Evolutionary conservation across 2,797 vertebrate species (phyloP).

Genomic region (Oceanodroma leucorhoa): DNA sequence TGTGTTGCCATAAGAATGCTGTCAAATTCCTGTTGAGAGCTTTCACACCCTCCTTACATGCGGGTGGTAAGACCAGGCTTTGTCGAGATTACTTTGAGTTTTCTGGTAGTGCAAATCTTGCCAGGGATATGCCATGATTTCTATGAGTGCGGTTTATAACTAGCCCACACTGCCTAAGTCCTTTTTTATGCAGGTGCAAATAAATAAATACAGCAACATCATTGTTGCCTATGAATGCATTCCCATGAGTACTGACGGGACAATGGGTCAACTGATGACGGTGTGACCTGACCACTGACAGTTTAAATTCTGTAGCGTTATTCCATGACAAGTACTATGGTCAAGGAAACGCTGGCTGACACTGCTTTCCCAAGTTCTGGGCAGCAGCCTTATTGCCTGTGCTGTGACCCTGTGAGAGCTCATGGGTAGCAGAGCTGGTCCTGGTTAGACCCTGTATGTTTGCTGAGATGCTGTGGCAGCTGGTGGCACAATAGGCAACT

Average conservation of each 20-base stretch:
- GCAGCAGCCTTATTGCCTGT: not conserved
- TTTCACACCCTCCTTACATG: not conserved
- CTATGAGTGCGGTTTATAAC: not conserved
- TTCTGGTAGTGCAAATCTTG: not conserved
- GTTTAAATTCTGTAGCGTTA: not conserved
- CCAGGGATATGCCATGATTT: not conserved
- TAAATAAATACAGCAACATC: not conserved
- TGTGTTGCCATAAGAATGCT: not conserved
- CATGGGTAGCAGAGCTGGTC: not conserved
- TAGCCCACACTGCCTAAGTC: not conserved
- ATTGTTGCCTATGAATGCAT: not conserved
- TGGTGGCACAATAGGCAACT: not conserved
- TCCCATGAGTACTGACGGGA: not conserved
- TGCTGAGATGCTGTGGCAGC: not conserved
- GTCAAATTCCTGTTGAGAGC: not conserved
- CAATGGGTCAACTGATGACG: accelerated
- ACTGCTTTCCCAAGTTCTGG: not conserved
- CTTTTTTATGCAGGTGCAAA: not conserved
- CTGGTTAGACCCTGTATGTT: not conserved
- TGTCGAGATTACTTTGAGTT: not conserved
- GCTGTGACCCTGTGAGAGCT: not conserved
- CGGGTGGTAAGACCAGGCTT: not conserved
- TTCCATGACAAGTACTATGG: not conserved
- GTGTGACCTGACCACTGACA: not conserved
- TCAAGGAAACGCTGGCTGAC: not conserved